Percentiles rank a stretch among this genome's conserved stretches.
Conservation (phyloP, 2,797 vertebrate genomes). For the Gambusia yucatana region DNA sequence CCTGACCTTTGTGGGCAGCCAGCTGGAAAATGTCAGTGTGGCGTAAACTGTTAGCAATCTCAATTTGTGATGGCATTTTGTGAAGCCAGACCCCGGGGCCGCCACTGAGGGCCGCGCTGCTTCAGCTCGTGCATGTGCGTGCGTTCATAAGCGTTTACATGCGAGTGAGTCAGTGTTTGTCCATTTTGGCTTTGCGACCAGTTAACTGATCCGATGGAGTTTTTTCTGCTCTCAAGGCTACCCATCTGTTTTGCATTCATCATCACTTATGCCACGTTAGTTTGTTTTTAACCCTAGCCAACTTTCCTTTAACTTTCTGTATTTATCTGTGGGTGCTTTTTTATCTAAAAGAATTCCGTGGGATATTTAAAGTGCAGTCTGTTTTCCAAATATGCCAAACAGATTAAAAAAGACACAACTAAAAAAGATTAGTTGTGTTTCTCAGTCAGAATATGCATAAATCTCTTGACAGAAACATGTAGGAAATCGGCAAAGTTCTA, state of each 20-base stretch:
- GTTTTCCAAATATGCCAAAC: constrained; percentile 34
- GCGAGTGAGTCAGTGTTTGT: constrained; percentile 10
- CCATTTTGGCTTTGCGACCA: constrained; percentile 26
- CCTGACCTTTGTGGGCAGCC: constrained; percentile 73
- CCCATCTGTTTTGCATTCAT: background rate
- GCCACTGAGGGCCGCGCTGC: constrained; percentile 20
- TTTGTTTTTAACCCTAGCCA: background rate
- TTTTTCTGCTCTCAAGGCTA: background rate
- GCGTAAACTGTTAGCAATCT: constrained; percentile 74
- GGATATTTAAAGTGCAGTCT: constrained; percentile 24
- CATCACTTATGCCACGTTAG: background rate
- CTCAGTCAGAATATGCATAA: constrained; percentile 53
- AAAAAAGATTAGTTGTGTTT: constrained; percentile 45
- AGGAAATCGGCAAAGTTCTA: constrained; percentile 36
- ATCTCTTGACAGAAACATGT: constrained; percentile 36
- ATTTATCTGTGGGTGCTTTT: background rate
- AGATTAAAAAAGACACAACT: constrained; percentile 10
- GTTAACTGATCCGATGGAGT: constrained; percentile 20
- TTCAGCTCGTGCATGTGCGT: constrained; percentile 7
- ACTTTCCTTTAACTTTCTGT: background rate
- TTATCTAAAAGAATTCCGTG: background rate
- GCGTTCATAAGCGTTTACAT: constrained; percentile 32
- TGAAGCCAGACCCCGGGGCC: constrained; percentile 54
- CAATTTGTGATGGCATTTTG: constrained; percentile 77
- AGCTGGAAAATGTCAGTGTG: constrained; percentile 78